These are phyloP conservation scores for Agrenia bidenticulata DNA, from an alignment of 2,888 invertebrate species.

Conservation along the genomic window DNA sequence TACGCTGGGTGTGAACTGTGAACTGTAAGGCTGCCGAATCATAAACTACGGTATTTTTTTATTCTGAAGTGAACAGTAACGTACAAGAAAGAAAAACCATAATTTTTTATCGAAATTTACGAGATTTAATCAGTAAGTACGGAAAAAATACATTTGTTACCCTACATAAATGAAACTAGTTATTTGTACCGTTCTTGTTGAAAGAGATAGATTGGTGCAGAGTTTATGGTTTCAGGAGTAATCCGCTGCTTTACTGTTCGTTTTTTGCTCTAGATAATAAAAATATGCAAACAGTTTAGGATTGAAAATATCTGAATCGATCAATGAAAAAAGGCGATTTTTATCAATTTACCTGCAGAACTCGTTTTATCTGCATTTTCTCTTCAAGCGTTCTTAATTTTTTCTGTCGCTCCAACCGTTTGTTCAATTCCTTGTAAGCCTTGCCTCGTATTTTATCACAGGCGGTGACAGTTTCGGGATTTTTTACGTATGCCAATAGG, in stretches of 20 bases:
- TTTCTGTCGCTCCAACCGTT: constrained; percentile 74
- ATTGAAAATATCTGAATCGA: too few relatives aligned
- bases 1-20: too few relatives aligned
- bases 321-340: background rate
- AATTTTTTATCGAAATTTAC: too few relatives aligned
- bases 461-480: constrained; percentile 58
- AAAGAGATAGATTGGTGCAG: constrained; percentile 77
- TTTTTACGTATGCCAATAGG: constrained; percentile 57
- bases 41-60: too few relatives aligned
- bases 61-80: too few relatives aligned
- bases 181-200: constrained; percentile 78
- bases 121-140: too few relatives aligned
- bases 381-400: constrained; percentile 73
- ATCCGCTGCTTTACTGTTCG: constrained; percentile 56
- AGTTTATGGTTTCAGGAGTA: constrained; percentile 64
- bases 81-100: too few relatives aligned
- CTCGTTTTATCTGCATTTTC: constrained; percentile 73
- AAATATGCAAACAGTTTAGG: too few relatives aligned
- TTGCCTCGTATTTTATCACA: constrained; percentile 65
- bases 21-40: too few relatives aligned
- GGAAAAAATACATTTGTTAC: too few relatives aligned
- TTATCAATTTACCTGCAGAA: constrained; percentile 60
- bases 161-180: constrained; percentile 53
- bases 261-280: constrained; percentile 40
- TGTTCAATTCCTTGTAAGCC: constrained; percentile 71